Base-by-base conservation (phyloP, 1,140 invertebrate genomes). In the Hyphantria cunea region DNA sequence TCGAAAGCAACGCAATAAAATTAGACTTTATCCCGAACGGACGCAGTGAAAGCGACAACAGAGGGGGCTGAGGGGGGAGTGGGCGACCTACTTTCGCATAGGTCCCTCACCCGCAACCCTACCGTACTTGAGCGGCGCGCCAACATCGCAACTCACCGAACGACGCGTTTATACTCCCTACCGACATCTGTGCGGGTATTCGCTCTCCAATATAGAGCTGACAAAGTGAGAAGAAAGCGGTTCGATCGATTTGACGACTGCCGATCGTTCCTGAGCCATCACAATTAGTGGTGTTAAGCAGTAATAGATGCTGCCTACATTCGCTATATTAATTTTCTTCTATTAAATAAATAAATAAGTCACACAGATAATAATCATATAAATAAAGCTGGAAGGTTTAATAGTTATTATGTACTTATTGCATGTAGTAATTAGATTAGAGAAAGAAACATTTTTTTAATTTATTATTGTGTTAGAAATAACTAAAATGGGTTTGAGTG, bases 221-320 rank as follows among this genome's bases (percentile, higher is more conserved):
- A 59, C 64, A 64, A 82, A 74, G 63, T 58, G 66, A 41, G 72
- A 78, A 77, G 75, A 72, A 72, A 63, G 42, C 42, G 64, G 68
- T 39, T 58, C 63, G 66, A 83, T 87, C 81, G 82, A 87, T 87
- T 45, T 25, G 17, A 25, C 17, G 60, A 62, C 74, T 66, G 72
- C 71, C 72, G 78, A 82, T 80, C 73, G 44, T 42, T 63, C 70
- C 64, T 42, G 68, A 70, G 76, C 70, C 78, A 83, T 83, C 76
- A 84, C 82, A 87, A 87, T 87, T 87, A 87, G 80, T 70, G 77
- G 75, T 61, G 76, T 78, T 83, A 84, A 87, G 70, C 58, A 62
- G 84, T 83, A 82, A 84, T 82, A 81, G 81, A 85, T 82, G 82
- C 67, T 82, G 82, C 67, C 39, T 50, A 34, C 60, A 41, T 41